A percentile compares a stretch with the other conserved stretches of the same genome.
phyloP scores from a whole-genome alignment of 2,888 invertebrate genomes.

The Hemithea aestivaria region DNA sequence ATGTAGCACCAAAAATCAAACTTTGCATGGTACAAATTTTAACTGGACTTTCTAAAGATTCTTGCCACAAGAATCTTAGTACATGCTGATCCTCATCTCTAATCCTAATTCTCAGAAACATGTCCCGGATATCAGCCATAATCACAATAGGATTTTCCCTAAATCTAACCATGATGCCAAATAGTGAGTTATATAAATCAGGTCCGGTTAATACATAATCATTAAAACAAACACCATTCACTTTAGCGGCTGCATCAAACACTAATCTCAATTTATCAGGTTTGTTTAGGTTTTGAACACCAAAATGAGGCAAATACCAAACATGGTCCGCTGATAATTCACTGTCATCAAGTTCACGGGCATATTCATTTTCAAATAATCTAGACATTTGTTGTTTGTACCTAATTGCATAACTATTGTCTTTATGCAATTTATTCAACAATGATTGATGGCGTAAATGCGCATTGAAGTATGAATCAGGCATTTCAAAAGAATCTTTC shows the following conservation, averaged over 20 bases:
- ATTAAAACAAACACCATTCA: too few relatives aligned
- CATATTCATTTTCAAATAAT: conserved; percentile 21
- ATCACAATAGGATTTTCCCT: too few relatives aligned
- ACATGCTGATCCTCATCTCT: conserved; percentile 1
- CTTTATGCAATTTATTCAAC: conserved; percentile 11
- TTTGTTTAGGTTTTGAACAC: too few relatives aligned
- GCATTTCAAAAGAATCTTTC: conserved; percentile 20
- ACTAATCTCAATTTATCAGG: not conserved
- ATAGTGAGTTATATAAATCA: not conserved
- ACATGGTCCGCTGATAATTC: conserved; percentile 11
- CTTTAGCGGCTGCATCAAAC: too few relatives aligned
- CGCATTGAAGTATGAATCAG: conserved; percentile 20
- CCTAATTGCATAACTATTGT: conserved; percentile 14
- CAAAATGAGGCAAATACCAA: not conserved
- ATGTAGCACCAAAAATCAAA: conserved; percentile 23
- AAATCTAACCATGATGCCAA: too few relatives aligned
- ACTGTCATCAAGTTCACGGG: conserved; percentile 18
- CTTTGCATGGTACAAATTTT: conserved; percentile 21
- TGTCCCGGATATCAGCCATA: not conserved
- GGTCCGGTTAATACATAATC: not conserved
- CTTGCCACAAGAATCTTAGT: not conserved
- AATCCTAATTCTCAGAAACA: not conserved
- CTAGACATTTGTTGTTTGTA: conserved; percentile 11
- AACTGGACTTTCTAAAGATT: conserved; percentile 15
- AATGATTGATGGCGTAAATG: conserved; percentile 10